phyloP scores from a whole-genome alignment of 2,888 invertebrate genomes.

The Pristionchus entomophagus region DNA sequence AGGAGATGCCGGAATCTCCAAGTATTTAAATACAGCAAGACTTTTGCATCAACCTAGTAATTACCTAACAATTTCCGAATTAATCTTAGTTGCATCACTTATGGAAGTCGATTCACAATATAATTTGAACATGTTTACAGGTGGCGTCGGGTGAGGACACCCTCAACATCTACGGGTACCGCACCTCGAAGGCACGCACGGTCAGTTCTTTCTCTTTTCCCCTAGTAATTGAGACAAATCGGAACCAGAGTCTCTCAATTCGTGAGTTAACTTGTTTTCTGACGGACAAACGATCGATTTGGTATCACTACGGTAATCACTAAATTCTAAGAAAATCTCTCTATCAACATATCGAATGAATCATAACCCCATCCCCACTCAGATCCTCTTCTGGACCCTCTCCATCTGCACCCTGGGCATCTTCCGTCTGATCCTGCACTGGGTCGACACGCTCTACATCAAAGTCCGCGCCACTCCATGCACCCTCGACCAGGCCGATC shows the following conservation, averaged over 20 bases:
- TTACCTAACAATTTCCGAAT: too few species aligned
- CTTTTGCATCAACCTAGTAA: too few species aligned
- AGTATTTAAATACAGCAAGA: too few species aligned
- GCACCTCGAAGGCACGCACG: constrained; percentile 51
- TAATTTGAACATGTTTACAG: not conserved
- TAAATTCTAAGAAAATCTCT: not conserved
- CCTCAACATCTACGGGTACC: constrained; percentile 61
- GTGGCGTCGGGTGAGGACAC: constrained; percentile 59
- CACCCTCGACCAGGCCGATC: constrained; percentile 64
- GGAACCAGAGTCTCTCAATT: not conserved
- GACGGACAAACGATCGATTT: too few species aligned
- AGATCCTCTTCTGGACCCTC: constrained; percentile 58
- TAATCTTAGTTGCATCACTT: too few species aligned
- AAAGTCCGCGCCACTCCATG: constrained; percentile 60
- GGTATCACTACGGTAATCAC: not conserved
- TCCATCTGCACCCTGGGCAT: constrained; percentile 68
- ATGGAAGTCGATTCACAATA: too few species aligned
- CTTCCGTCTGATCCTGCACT: constrained; percentile 73
- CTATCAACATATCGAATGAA: not conserved
- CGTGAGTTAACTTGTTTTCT: too few species aligned
- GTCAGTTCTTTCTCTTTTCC: constrained; percentile 42
- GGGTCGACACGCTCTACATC: constrained; percentile 65
- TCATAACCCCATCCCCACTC: constrained; percentile 39
- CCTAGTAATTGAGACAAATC: not conserved
- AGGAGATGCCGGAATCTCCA: too few species aligned